Conservation (phyloP, 2,797 vertebrate species). For the Glossophaga mutica region DNA sequence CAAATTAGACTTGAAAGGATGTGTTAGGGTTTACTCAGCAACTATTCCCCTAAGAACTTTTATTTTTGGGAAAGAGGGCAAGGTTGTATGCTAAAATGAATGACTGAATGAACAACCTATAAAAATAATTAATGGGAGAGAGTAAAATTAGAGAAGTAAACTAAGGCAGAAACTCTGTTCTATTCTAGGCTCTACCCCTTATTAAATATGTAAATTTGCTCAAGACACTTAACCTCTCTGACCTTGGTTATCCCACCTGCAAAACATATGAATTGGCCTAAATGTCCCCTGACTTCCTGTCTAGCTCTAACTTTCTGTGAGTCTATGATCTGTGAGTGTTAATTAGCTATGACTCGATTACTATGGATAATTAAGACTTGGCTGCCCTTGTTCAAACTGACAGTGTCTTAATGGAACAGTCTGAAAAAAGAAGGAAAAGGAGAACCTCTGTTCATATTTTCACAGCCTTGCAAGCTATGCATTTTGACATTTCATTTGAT, state of each 20-base stretch:
- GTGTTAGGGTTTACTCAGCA: not conserved
- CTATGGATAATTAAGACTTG: conserved; percentile 48
- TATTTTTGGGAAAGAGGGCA: not conserved
- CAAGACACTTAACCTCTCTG: not conserved
- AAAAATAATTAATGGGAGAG: not conserved
- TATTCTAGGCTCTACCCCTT: not conserved
- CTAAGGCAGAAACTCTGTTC: not conserved
- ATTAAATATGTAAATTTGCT: not conserved
- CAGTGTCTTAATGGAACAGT: conserved; percentile 24
- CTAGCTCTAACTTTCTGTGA: not conserved
- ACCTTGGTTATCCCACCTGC: not conserved
- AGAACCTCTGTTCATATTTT: not conserved
- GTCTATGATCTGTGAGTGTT: conserved; percentile 19
- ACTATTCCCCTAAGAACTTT: not conserved
- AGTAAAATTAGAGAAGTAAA: not conserved
- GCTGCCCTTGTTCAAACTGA: not conserved
- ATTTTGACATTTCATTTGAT: not conserved
- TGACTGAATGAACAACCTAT: not conserved
- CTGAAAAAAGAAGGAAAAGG: not conserved
- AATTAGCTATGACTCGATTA: conserved; percentile 33
- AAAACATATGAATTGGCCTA: not conserved
- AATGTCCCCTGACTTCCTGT: not conserved
- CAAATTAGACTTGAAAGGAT: not conserved
- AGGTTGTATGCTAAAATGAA: not conserved
- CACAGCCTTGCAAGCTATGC: not conserved